phyloP scores from a whole-genome alignment of 2,797 vertebrate genomes.

The Coccyzus lansbergi region DNA sequence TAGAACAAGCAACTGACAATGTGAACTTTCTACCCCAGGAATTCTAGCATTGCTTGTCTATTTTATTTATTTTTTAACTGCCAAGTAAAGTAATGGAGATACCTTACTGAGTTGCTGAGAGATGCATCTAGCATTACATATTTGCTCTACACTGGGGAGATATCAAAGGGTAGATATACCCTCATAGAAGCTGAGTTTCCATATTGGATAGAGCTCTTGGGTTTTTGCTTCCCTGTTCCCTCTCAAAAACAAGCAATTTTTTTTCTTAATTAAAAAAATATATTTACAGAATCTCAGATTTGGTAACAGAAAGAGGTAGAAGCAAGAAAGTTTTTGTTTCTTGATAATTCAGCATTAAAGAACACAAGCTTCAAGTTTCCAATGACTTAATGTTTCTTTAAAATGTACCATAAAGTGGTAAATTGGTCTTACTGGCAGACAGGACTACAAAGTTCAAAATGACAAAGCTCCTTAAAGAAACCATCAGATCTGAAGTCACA shows the following conservation, averaged over 20 bases:
- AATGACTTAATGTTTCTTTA: background rate
- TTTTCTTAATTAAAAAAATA: background rate
- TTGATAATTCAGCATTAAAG: background rate
- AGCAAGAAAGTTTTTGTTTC: background rate
- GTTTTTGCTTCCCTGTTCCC: background rate
- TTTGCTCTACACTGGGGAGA: background rate
- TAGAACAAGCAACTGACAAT: background rate
- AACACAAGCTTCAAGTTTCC: background rate
- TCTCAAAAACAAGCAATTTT: background rate
- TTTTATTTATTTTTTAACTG: background rate
- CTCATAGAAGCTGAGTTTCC: background rate
- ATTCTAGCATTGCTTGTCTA: background rate
- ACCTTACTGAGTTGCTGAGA: background rate
- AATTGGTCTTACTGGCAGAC: background rate
- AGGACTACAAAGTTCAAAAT: background rate
- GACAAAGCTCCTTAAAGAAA: background rate
- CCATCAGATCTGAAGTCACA: background rate
- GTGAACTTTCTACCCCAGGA: background rate
- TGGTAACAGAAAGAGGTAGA: background rate
- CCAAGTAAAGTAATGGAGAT: background rate
- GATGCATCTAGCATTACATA: background rate
- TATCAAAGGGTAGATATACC: background rate
- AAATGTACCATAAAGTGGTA: background rate
- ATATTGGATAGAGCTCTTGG: background rate
- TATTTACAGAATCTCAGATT: background rate